Base-by-base conservation (phyloP, 2,797 vertebrate genomes). In the Argyrosomus regius region DNA sequence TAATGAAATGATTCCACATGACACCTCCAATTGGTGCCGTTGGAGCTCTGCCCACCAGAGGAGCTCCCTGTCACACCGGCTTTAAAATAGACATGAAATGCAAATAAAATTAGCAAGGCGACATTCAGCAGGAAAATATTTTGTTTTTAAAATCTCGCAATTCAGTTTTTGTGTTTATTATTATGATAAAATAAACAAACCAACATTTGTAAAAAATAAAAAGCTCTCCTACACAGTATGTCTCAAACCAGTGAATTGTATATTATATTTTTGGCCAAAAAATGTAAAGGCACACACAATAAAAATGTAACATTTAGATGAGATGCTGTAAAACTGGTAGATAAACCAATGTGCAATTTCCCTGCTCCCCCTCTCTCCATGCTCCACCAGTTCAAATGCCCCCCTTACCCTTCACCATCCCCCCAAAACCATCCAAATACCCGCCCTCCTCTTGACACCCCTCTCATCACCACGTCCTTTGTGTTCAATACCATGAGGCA, bases 1-100 rank as follows among this genome's bases (percentile, higher is more conserved):
- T 97, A 96, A 98, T 97, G 96, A 96, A 96, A 96, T 97, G 96
- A 96, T 97, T 97, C 96, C 96, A 96, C 94, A 95, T 95, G 97
- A 97, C 97, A 97, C 94, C 95, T 96, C 95, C 95, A 96, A 97
- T 97, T 96, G 96, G 94, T 90, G 94, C 94, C 93, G 92, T 95
- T 95, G 94, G 95, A 96, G 76, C 88, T 89, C 94, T 91, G 90
- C 94, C 95, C 85, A 89, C 93, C 93, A 95, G 94, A 96, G 93
- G 95, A 96, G 96, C 95, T 95, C 95, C 93, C 96, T 96, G 96
- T 97, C 96, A 97, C 92, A 93, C 92, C 95, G 95, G 96, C 96
- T 98, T 96, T 96, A 91, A 95, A 96, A 96, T 96, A 95, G 93
- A 96, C 96, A 96, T 95, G 96, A 95, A 94, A 96, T 94, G 91